phyloP scores from a whole-genome alignment of 2,797 vertebrate genomes.

The Molothrus ater region DNA sequence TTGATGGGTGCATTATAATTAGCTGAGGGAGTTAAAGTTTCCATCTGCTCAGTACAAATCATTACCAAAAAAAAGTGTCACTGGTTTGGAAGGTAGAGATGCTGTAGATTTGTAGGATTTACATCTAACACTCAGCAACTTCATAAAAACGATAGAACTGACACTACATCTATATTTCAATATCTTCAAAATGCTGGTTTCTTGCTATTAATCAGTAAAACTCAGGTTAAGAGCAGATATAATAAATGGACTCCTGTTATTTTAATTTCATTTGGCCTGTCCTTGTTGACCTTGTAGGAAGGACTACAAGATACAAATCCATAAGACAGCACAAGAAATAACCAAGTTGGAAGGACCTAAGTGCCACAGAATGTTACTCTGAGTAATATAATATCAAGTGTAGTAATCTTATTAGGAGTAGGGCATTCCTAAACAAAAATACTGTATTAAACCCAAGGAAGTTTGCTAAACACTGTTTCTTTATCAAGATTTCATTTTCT shows the following conservation, averaged over 20 bases:
- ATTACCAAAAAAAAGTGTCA: neutral
- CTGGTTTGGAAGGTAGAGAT: neutral
- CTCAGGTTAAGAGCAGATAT: neutral
- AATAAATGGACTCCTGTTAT: neutral
- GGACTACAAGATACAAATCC: neutral
- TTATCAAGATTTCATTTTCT: neutral
- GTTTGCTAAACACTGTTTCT: neutral
- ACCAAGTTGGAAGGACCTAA: neutral
- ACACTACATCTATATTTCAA: neutral
- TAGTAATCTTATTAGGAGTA: neutral
- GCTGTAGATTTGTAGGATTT: neutral
- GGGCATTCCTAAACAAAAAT: neutral
- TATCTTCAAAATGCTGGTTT: neutral
- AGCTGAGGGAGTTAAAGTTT: neutral
- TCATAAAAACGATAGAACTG: neutral
- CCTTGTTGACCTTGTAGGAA: neutral
- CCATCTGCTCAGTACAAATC: neutral
- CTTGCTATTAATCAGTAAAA: neutral
- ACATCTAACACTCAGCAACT: neutral
- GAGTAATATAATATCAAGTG: neutral
- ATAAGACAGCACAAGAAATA: neutral
- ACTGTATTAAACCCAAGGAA: neutral
- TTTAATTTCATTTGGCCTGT: neutral
- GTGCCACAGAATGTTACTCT: neutral
- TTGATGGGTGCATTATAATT: conserved; percentile 12